phyloP scores from a whole-genome alignment of 2,113 vertebrate species.

The Kryptolebias marmoratus region DNA sequence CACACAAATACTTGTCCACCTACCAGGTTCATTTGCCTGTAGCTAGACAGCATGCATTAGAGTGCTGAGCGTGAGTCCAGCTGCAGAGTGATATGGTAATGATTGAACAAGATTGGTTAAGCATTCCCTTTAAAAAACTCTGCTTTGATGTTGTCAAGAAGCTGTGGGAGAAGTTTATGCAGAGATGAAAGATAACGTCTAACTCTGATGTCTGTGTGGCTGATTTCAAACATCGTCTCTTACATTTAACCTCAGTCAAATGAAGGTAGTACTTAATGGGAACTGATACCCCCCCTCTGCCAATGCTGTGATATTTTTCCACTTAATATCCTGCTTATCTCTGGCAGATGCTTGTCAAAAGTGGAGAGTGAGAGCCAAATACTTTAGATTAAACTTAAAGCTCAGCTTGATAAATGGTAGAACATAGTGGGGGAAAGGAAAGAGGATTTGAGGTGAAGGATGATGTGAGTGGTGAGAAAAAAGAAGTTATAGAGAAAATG shows the following conservation, averaged over 20 bases:
- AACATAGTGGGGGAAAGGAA: background rate
- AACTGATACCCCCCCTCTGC: constrained; percentile 27
- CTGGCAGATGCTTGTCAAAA: background rate
- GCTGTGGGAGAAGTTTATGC: constrained; percentile 31
- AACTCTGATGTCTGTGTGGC: constrained; percentile 53
- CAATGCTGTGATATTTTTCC: constrained; percentile 20
- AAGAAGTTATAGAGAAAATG: constrained; percentile 1
- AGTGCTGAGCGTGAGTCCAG: constrained; percentile 32
- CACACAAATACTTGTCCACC: constrained; percentile 46
- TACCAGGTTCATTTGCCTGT: constrained; percentile 38
- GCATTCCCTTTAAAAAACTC: constrained; percentile 61
- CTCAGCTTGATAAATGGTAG: background rate
- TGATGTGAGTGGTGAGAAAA: background rate
- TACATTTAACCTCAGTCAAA: constrained; percentile 55
- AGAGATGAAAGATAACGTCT: constrained; percentile 59
- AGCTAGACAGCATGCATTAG: constrained; percentile 31
- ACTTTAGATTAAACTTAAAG: background rate
- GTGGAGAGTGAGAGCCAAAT: background rate
- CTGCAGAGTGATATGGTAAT: constrained; percentile 41
- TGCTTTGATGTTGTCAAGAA: constrained; percentile 59
- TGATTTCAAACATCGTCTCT: constrained; percentile 56
- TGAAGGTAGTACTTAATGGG: constrained; percentile 43
- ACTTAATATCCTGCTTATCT: constrained; percentile 6
- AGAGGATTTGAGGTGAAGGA: constrained; percentile 14
- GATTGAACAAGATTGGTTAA: constrained; percentile 50